Conservation (phyloP, 2,888 invertebrate species). For the Metacarcinus magister region DNA sequence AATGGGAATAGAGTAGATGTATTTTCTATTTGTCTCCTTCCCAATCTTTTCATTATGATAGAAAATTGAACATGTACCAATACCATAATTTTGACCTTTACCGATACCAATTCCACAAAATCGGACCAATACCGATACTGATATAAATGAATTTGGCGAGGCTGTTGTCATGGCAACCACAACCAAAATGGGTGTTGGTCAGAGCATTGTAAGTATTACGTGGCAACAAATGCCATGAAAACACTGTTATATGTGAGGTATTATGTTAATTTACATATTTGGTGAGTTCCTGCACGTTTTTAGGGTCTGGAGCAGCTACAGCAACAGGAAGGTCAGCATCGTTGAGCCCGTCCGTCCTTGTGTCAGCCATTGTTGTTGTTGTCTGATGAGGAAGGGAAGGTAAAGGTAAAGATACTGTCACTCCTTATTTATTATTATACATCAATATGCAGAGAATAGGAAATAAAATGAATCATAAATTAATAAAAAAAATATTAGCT, state of each 20-base stretch:
- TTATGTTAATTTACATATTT: constrained; percentile 79
- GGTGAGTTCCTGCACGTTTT: constrained; percentile 82
- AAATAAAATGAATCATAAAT: no score
- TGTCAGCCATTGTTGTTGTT: constrained; percentile 78
- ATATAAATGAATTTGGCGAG: neutral
- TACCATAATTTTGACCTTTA: no score
- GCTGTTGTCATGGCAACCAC: constrained; percentile 41
- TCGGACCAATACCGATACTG: no score
- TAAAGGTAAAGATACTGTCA: neutral
- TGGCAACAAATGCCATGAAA: neutral
- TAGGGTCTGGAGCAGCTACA: constrained; percentile 81
- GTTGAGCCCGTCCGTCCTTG: constrained; percentile 68
- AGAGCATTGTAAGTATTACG: neutral
- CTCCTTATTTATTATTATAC: no score
- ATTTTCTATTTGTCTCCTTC: no score
- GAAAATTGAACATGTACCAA: no score
- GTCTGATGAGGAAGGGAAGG: constrained; percentile 26
- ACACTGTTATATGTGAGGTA: neutral
- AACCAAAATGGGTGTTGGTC: constrained; percentile 27
- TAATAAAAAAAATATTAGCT: no score
- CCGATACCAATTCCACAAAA: no score
- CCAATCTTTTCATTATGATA: no score
- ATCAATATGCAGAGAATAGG: no score
- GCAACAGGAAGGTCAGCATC: constrained; percentile 74
- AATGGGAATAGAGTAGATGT: no score